These are phyloP conservation scores for Cylindroiulus punctatus DNA, from an alignment of 2,888 invertebrate species.

Conservation along the genomic window DNA sequence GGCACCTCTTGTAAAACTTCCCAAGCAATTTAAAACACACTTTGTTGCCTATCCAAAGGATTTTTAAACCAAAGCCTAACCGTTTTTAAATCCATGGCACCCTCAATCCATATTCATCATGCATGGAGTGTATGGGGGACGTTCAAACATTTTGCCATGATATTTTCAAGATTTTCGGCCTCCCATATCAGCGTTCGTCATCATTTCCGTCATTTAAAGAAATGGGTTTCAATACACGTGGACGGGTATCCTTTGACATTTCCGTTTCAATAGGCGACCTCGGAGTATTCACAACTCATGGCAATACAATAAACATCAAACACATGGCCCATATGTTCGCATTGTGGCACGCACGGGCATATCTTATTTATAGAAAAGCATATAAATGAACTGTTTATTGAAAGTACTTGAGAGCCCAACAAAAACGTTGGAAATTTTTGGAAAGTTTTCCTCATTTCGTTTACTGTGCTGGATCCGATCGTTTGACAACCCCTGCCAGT, in stretches of 20 bases:
- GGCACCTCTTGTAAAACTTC: too few relatives aligned
- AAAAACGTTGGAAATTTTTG: neutral
- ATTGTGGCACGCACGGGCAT: neutral
- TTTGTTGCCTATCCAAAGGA: too few relatives aligned
- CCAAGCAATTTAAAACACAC: too few relatives aligned
- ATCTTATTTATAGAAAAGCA: neutral
- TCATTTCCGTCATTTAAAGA: too few relatives aligned
- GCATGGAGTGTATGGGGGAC: too few relatives aligned
- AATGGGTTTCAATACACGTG: neutral
- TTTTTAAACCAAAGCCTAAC: too few relatives aligned
- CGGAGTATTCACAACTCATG: neutral
- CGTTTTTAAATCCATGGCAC: too few relatives aligned
- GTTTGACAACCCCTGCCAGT: neutral
- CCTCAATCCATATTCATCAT: too few relatives aligned
- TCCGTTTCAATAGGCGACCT: neutral
- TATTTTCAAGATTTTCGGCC: too few relatives aligned
- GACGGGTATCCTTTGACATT: neutral
- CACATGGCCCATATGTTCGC: slow-evolving; percentile 2
- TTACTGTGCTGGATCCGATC: neutral
- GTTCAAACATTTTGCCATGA: neutral
- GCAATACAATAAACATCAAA: neutral
- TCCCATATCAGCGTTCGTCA: too few relatives aligned
- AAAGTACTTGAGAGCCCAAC: neutral
- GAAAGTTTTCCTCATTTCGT: neutral
- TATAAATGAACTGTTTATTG: slow-evolving; percentile 43